Conservation (phyloP, 2,113 vertebrate genomes). For the Sterrhoptilus dennistouni region DNA sequence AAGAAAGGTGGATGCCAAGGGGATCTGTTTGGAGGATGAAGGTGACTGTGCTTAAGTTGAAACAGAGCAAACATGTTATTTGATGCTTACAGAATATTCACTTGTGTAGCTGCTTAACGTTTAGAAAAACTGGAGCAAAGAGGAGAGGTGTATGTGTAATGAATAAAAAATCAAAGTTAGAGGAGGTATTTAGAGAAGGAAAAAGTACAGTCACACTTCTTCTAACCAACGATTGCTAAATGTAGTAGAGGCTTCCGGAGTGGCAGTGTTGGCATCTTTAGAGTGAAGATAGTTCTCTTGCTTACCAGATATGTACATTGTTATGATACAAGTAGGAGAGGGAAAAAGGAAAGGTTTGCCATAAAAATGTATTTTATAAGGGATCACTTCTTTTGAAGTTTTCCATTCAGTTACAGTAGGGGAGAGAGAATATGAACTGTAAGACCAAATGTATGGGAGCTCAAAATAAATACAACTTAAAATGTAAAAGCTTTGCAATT, state of each 20-base stretch:
- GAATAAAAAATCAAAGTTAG: background rate
- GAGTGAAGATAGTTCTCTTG: background rate
- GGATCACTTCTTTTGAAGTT: background rate
- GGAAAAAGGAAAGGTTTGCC: background rate
- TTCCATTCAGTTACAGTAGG: background rate
- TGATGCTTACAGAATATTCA: background rate
- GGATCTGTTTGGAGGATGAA: background rate
- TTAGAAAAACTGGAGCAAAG: background rate
- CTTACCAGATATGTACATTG: background rate
- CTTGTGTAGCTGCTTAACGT: background rate
- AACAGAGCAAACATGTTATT: background rate
- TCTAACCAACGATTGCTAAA: background rate
- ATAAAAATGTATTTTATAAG: background rate
- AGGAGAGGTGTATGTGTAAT: background rate
- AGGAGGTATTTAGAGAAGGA: background rate
- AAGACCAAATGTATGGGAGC: background rate
- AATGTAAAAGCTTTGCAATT: background rate
- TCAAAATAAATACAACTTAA: background rate
- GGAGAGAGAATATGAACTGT: background rate
- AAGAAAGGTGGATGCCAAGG: background rate
- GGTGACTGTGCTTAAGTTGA: background rate
- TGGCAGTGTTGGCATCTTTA: background rate
- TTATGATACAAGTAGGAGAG: background rate
- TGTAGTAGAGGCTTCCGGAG: background rate
- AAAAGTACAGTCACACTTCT: background rate